A percentile compares a stretch with the other conserved stretches of the same genome.
Evolutionary conservation across 2,797 vertebrate species (phyloP).

Genomic region (Malurus leucopterus): DNA sequence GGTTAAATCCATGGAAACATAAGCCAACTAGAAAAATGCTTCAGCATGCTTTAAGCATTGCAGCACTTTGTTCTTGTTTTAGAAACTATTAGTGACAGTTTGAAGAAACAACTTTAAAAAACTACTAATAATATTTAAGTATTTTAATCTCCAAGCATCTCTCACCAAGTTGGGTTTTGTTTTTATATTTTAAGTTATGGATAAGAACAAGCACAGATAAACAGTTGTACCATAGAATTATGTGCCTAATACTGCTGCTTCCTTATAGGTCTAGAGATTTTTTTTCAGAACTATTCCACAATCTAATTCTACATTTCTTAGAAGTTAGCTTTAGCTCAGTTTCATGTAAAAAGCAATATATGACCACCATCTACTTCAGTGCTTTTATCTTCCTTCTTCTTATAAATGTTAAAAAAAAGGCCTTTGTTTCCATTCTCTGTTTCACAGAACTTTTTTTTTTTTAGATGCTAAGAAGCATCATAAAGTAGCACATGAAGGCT

Average conservation of each 20-base stretch:
- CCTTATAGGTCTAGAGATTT: neutral
- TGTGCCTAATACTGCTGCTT: constrained; percentile 21
- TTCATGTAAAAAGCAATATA: neutral
- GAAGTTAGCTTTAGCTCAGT: neutral
- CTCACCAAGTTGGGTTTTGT: neutral
- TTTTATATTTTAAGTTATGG: constrained; percentile 4
- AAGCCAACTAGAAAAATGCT: neutral
- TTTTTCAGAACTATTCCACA: constrained; percentile 15
- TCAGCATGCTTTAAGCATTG: neutral
- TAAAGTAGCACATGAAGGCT: neutral
- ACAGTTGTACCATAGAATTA: constrained; percentile 34
- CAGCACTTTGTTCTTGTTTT: neutral
- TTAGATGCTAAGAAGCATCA: neutral
- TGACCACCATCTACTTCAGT: neutral
- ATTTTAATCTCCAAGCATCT: constrained; percentile 25
- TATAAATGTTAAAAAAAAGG: constrained; percentile 7
- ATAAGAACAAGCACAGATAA: constrained; percentile 31
- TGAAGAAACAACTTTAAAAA: neutral
- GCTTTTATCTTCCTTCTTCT: neutral
- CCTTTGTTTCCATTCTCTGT: neutral
- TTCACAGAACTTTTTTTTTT: neutral
- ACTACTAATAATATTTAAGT: neutral
- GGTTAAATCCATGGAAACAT: neutral
- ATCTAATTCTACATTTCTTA: constrained; percentile 24
- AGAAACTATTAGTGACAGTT: neutral